Base-by-base conservation (phyloP, 1,140 invertebrate species). In the Diuraphis noxia region DNA sequence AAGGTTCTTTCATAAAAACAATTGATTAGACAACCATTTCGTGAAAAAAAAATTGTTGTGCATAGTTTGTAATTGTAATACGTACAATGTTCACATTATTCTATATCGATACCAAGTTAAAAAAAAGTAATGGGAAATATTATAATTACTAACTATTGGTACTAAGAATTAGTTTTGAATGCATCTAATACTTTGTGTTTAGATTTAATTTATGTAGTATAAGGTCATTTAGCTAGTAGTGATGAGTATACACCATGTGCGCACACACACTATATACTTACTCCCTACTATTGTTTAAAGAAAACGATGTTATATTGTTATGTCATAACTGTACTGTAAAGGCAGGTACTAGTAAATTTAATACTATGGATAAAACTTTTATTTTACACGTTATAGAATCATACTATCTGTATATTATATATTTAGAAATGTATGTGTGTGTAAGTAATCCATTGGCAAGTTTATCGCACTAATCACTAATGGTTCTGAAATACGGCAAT, bases 111-210 rank as follows among this genome's bases (percentile, higher is more conserved):
- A 72, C 34, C 30, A 6, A 72, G 13, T 72, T 40, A 30, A 25
- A 81, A 38, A 23, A 38, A 79, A 36, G 30, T 30, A 25, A 81
- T 36, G 40, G 40, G 23, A 79, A n/a, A n/a, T n/a, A 77, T n/a
- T 72, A 23, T 77, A 79, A 10, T 7, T 49, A 49, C 10, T 79
- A 79, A 79, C 36, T 36, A 72, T n/a, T n/a, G 30, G 10, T 43
- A 85, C 82, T 43, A 43, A n/a, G 40, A 85, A 85, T n/a, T 85
- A 30, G 19, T 85, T 85, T 85, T 17, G 0, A 43, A 46, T 43
- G 81, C 81, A 84, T 84, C 23, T 41, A 84, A 81, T 30, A 38
- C 36, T 81, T 79, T 79, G 72, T 38, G 79, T 81, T 81, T 40
- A 30, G 36, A 81, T 81, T 38, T 81, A 81, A 40, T 81, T 40